Percentiles rank a stretch among this genome's conserved stretches.
Evolutionary conservation across 2,888 invertebrate genomes (phyloP).

Genomic region (Chrysolina americana): DNA sequence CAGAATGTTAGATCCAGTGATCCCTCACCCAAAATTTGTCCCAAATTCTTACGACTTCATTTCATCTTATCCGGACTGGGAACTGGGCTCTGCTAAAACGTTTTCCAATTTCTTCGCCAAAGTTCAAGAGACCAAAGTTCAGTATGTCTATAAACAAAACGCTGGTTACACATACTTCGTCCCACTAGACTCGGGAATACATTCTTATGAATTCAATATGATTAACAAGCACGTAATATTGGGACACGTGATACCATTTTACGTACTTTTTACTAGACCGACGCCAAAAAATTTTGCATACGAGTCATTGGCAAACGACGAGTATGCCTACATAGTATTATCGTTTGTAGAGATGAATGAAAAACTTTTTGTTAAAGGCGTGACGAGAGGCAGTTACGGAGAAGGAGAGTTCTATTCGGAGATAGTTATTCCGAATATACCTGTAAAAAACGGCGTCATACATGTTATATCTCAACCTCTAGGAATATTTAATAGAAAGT

Average conservation of each 20-base stretch:
- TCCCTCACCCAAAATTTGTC: slow-evolving; percentile 72
- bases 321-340: slow-evolving; percentile 85
- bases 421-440: slow-evolving; percentile 87
- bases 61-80: slow-evolving; percentile 72
- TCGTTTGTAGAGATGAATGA: slow-evolving; percentile 80
- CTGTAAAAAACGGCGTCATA: slow-evolving; percentile 91
- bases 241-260: slow-evolving; percentile 88
- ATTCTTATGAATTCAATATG: slow-evolving; percentile 74
- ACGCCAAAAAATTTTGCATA: slow-evolving; percentile 80
- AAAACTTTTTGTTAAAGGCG: slow-evolving; percentile 81
- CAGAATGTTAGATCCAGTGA: slow-evolving; percentile 85
- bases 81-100: slow-evolving; percentile 45
- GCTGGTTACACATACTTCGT: slow-evolving; percentile 90
- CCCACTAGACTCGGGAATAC: slow-evolving; percentile 88
- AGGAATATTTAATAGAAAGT: slow-evolving; percentile 87
- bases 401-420: slow-evolving; percentile 87
- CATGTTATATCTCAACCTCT: slow-evolving; percentile 91
- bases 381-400: slow-evolving; percentile 74
- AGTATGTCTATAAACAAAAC: slow-evolving; percentile 79
- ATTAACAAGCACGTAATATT: slow-evolving; percentile 87
- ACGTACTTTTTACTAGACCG: slow-evolving; percentile 88
- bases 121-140: slow-evolving; percentile 76
- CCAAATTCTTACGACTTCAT: slow-evolving; percentile 86
- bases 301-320: slow-evolving; percentile 84
- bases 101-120: slow-evolving; percentile 77